Base-by-base conservation (phyloP, 2,113 vertebrate genomes). In the Blennius ocellaris region DNA sequence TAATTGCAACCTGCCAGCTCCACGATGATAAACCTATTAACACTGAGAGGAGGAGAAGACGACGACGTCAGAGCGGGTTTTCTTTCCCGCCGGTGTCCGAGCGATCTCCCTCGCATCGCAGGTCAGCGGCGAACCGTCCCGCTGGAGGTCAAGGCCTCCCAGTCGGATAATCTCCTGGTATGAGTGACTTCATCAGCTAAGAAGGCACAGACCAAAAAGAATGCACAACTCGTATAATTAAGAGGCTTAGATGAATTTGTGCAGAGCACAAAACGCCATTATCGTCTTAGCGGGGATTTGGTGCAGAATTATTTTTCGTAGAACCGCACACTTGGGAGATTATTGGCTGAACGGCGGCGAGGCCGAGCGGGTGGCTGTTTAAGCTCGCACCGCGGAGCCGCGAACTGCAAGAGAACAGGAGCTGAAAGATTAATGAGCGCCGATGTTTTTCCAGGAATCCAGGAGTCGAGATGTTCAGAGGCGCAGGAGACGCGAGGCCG, bases 141-240 rank as follows among this genome's bases (percentile, higher is more conserved):
- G 70, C 68, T 44, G 44, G 48, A 81, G 90, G 80, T 90, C 82
- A 59, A 45, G 80, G 77, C 81, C 74, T 70, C 78, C 73, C 80
- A 59, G 80, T 36, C 43, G 2, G 50, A 76, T 91, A 87, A 92
- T 87, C 91, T 85, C 66, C 80, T 76, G 78, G 78, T 85, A 82
- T 84, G 89, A 90, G 69, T 93, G 91, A 92, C 90, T 87, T 92
- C 90, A 92, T 82, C 87, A 37, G 72, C 59, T 58, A 72, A 82
- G 80, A 81, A 90, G 87, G 51, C 66, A 72, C 82, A 63, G 11
- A 38, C 62, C 69, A 55, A 74, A 74, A 86, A 77, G 44, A 86
- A 73, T 77, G 85, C 72, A 51, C 60, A 63, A 67, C 81, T 78
- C 71, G 7, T 81, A 51, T 91, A 77, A 93, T 92, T 90, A 91